Evolutionary conservation across 2,113 vertebrate species (phyloP).

Genomic region (Etia nguti): DNA sequence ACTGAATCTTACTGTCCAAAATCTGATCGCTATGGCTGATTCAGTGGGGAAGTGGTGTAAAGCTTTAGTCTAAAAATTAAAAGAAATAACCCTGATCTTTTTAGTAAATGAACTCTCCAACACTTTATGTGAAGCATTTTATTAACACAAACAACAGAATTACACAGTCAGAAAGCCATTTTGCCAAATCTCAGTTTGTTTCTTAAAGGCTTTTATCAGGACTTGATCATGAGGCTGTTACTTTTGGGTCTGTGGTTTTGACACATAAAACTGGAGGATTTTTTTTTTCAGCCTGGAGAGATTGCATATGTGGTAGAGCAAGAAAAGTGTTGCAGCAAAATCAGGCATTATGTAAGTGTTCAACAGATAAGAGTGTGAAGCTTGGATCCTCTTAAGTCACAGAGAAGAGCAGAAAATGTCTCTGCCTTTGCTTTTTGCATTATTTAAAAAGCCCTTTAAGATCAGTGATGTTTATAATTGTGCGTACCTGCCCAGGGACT

Average conservation of each 20-base stretch:
- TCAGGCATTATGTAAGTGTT: neutral
- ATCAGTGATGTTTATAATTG: neutral
- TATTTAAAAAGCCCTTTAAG: neutral
- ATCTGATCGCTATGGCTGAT: neutral
- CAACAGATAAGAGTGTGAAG: neutral
- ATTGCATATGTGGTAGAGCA: neutral
- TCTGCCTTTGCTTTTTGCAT: neutral
- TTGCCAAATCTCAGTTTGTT: neutral
- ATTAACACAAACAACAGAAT: neutral
- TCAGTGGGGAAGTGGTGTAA: neutral
- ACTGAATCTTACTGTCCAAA: constrained; percentile 6
- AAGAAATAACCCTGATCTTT: neutral
- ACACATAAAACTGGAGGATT: neutral
- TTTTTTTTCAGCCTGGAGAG: neutral
- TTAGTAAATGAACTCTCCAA: neutral
- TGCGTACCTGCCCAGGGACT: neutral
- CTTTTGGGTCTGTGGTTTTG: neutral
- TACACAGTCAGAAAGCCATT: neutral
- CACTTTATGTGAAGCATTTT: neutral
- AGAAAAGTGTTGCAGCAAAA: neutral
- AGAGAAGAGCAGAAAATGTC: neutral
- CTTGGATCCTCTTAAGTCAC: neutral
- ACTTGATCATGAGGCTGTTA: neutral
- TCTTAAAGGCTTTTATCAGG: neutral
- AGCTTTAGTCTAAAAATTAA: neutral